Evolutionary conservation across 2,113 vertebrate genomes (phyloP), one percentile per base, ranked within the genome.

Genomic region (Rhynchomys soricoides): DNA sequence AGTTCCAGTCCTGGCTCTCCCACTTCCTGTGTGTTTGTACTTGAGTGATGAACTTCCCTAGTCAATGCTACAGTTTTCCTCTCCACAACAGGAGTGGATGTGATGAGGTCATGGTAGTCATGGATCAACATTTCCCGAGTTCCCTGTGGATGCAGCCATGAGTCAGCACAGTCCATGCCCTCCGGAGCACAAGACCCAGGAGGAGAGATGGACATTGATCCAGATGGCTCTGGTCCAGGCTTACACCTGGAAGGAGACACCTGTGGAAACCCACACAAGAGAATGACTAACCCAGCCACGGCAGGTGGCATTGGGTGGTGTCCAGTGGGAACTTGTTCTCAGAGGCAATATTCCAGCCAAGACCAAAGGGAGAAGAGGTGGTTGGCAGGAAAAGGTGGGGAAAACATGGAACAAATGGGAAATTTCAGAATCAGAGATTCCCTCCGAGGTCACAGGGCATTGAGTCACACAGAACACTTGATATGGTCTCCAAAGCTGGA

Each of bases 71-170:
- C 74, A 0, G 68, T 93, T 87, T 78, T 94, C 77, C 93, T 95
- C 68, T 93, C 81, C 71, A n/a, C 50, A 15, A 73, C 64, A 55
- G 43, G 40, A 73, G 96, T 85, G 74, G 95, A 79, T 0, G 75
- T 83, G 45, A 96, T 52, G n/a, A 91, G 91, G 93, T 81, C 88
- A 81, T 66, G 29, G 29, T 75, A 94, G 85, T 97, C 93, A 93
- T 62, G 29, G 73, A 82, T 74, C 74, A 86, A 66, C 62, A 96
- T 95, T 94, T 96, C 91, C 86, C 37, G 59, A 94, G 68, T 57
- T 68, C 52, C 66, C 24, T 55, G 50, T 11, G 50, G 50, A 57
- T 12, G 34, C 66, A 57, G 24, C 50, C 17, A 19, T 96, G 96
- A 96, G 71, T 94, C 90, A 96, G 64, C 22, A 19, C 0, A 0